Evolutionary conservation across 2,797 vertebrate genomes (phyloP).

Genomic region (Gadopsis marmoratus): DNA sequence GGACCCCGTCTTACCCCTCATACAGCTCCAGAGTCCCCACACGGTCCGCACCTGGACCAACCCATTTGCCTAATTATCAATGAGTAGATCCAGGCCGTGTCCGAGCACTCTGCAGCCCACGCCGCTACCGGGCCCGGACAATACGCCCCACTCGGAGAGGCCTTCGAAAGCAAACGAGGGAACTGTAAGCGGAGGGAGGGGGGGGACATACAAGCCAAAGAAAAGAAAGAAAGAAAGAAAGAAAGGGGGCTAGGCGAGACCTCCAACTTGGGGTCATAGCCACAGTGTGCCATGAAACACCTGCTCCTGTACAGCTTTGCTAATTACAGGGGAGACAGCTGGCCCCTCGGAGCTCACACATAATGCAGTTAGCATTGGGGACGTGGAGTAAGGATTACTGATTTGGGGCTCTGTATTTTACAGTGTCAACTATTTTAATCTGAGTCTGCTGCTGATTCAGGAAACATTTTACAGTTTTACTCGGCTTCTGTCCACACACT

Average conservation of each 20-base stretch:
- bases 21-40: slow-evolving; percentile 61
- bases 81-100: slow-evolving; percentile 78
- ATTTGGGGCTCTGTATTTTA: slow-evolving; percentile 62
- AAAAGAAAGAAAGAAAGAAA: slow-evolving; percentile 67
- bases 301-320: slow-evolving; percentile 81
- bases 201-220: slow-evolving; percentile 67
- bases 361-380: slow-evolving; percentile 60
- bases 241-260: slow-evolving; percentile 60
- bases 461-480: slow-evolving; percentile 49
- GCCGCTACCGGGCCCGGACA: slow-evolving; percentile 78
- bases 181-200: slow-evolving; percentile 66
- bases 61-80: slow-evolving; percentile 86
- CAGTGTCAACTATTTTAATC: slow-evolving; percentile 63
- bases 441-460: slow-evolving; percentile 59
- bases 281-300: slow-evolving; percentile 81
- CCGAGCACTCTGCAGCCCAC: slow-evolving; percentile 71
- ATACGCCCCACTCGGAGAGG: slow-evolving; percentile 72
- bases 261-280: slow-evolving; percentile 74
- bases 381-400: slow-evolving; percentile 53
- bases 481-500: slow-evolving; percentile 67
- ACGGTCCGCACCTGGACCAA: slow-evolving; percentile 85
- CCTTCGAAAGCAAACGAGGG: slow-evolving; percentile 65
- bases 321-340: slow-evolving; percentile 79
- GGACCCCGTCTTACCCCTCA: slow-evolving; percentile 53
- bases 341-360: slow-evolving; percentile 70